Conservation (phyloP, 2,797 vertebrate genomes). For the Eurystomus glaucurus region DNA sequence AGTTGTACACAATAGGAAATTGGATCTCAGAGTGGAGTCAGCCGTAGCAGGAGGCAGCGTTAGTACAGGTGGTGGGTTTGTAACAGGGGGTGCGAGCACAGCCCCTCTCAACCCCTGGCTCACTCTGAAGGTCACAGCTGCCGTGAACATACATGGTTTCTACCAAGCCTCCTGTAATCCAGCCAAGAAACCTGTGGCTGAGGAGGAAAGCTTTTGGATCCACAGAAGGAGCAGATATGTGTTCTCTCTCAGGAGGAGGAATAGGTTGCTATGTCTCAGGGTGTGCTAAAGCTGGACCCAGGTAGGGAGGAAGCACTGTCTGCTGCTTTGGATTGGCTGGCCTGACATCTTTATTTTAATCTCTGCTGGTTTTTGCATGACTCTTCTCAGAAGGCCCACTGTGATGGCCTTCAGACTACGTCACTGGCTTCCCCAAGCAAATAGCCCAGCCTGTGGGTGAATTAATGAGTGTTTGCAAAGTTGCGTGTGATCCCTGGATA, state of each 20-base stretch:
- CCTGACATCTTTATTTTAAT: fast-evolving
- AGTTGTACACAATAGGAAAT: not conserved
- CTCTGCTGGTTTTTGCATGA: not conserved
- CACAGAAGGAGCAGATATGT: fast-evolving
- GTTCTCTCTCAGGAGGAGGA: not conserved
- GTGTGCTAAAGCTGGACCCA: not conserved
- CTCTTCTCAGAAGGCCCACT: not conserved
- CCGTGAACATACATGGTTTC: fast-evolving
- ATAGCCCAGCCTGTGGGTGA: not conserved
- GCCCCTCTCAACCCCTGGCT: not conserved
- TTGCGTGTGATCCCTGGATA: not conserved
- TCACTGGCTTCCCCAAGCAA: not conserved
- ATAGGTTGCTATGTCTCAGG: not conserved
- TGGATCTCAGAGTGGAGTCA: fast-evolving
- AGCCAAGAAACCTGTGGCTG: not conserved
- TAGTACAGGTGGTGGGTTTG: not conserved
- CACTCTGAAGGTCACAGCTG: not conserved
- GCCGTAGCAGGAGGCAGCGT: fast-evolving
- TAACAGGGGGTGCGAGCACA: not conserved
- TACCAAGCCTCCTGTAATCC: not conserved
- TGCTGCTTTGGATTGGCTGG: not conserved
- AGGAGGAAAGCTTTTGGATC: not conserved
- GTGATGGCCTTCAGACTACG: not conserved
- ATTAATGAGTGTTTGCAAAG: not conserved
- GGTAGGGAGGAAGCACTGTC: not conserved